Percentiles rank a stretch among this genome's conserved stretches.
These are phyloP conservation scores for Scytalopus superciliaris DNA, from an alignment of 2,113 vertebrate species.

Conservation along the genomic window DNA sequence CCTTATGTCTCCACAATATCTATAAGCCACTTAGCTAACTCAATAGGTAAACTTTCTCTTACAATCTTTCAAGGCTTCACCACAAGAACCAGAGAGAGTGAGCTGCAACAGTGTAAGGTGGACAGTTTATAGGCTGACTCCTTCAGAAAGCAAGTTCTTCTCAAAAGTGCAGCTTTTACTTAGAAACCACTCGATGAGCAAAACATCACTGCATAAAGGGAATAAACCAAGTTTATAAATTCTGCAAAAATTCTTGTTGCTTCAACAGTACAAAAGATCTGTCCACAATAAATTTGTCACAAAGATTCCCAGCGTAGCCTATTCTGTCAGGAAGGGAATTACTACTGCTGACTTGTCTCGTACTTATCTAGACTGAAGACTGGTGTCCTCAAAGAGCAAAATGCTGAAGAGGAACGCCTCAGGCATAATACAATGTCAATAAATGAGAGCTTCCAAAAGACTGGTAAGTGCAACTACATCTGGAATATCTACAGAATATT, in stretches of 20 bases:
- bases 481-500: not conserved
- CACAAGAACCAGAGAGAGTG: not conserved
- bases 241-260: not conserved
- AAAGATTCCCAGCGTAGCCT: not conserved
- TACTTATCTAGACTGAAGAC: not conserved
- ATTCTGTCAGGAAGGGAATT: not conserved
- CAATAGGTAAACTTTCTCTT: not conserved
- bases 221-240: not conserved
- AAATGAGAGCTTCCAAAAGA: not conserved
- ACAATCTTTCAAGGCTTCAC: not conserved
- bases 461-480: not conserved
- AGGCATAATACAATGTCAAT: accelerated
- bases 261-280: not conserved
- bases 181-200: not conserved
- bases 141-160: not conserved
- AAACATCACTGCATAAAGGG: not conserved
- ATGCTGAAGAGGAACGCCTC: not conserved
- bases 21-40: not conserved
- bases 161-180: not conserved
- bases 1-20: not conserved
- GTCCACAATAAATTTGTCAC: not conserved
- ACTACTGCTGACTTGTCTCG: not conserved
- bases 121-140: not conserved
- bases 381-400: not conserved
- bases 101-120: not conserved